Evolutionary conservation across 2,113 vertebrate genomes (phyloP).

Genomic region (Herpailurus yagouaroundi): DNA sequence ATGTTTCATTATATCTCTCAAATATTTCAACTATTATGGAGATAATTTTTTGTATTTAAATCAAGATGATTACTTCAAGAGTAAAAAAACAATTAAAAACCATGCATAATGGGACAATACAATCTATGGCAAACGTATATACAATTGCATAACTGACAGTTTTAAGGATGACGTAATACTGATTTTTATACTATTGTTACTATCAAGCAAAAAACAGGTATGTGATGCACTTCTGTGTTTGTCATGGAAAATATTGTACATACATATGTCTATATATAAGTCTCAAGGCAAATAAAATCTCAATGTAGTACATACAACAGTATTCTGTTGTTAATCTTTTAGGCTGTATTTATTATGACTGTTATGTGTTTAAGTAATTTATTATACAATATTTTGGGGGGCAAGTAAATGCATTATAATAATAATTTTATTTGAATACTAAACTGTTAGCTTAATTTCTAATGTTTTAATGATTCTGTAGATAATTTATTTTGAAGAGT

Average conservation of each 20-base stretch:
- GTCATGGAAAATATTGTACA: background rate
- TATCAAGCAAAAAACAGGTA: background rate
- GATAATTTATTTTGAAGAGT: background rate
- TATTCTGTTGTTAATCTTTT: background rate
- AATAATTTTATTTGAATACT: background rate
- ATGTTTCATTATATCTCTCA: background rate
- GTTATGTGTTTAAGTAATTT: background rate
- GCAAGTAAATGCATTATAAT: background rate
- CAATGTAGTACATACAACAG: background rate
- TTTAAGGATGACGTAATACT: background rate
- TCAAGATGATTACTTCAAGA: background rate
- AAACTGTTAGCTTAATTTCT: background rate
- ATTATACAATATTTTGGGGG: background rate
- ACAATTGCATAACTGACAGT: background rate
- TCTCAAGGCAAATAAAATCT: background rate
- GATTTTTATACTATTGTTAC: background rate
- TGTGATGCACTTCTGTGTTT: background rate
- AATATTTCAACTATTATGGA: background rate
- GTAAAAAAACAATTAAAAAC: background rate
- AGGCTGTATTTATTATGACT: background rate
- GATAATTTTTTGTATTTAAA: background rate
- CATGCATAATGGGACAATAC: background rate
- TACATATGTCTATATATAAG: too few species aligned
- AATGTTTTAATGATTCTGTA: background rate
- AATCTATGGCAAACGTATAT: background rate